phyloP scores from a whole-genome alignment of 2,113 vertebrate species.

The Guaruba guarouba region DNA sequence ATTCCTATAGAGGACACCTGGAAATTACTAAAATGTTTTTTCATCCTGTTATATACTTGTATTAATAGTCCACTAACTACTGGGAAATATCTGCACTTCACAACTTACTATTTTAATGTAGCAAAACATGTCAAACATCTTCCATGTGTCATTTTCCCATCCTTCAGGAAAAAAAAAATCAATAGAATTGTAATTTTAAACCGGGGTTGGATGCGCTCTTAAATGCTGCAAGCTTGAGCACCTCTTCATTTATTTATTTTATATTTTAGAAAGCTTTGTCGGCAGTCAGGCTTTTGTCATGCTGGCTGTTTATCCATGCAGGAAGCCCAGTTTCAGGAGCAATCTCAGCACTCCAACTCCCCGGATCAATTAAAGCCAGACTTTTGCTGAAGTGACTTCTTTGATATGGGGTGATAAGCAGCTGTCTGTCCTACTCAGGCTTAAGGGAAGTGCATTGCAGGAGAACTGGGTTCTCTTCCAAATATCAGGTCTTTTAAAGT shows the following conservation, averaged over 20 bases:
- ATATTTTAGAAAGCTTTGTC: neutral
- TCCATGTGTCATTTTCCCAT: neutral
- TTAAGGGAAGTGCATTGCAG: neutral
- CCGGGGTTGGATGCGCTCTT: neutral
- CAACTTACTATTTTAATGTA: neutral
- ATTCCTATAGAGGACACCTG: neutral
- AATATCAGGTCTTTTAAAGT: neutral
- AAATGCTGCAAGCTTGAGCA: neutral
- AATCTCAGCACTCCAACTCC: neutral
- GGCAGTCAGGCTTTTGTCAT: neutral
- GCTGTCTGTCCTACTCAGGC: neutral
- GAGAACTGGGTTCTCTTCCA: neutral
- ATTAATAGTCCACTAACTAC: neutral
- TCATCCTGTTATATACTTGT: neutral
- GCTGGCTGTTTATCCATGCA: neutral
- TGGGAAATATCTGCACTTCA: neutral
- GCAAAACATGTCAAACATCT: neutral
- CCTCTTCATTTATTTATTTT: slow-evolving; percentile 16
- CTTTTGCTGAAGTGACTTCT: neutral
- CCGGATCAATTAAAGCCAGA: neutral
- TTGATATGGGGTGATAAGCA: neutral
- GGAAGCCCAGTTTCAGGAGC: neutral
- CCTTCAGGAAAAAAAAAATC: neutral
- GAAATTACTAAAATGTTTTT: neutral
- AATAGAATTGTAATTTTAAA: neutral